Conservation (phyloP, 2,797 vertebrate genomes). For the Muscicapa comitata region DNA sequence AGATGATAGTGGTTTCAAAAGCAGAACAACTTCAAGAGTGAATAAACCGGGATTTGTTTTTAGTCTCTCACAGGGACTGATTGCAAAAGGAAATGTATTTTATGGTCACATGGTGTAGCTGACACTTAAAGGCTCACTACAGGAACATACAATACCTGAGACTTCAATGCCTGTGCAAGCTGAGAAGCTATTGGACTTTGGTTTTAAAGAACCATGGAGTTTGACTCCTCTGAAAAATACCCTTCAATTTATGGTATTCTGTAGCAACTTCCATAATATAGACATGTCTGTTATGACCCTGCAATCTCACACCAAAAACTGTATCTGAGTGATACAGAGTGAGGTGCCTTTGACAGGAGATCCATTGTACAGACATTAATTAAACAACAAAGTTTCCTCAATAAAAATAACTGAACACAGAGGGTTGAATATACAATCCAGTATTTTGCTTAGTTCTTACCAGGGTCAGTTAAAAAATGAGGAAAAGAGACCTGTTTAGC, state of each 20-base stretch:
- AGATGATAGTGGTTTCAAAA: not conserved
- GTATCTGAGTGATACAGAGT: not conserved
- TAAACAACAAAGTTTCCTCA: not conserved
- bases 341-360: not conserved
- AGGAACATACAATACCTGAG: not conserved
- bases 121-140: not conserved
- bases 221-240: not conserved
- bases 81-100: not conserved
- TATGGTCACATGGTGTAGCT: not conserved
- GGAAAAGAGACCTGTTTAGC: not conserved
- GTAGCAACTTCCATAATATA: not conserved
- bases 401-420: not conserved
- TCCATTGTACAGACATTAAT: not conserved
- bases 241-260: not conserved
- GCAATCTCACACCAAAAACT: not conserved
- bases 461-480: not conserved
- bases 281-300: not conserved
- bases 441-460: not conserved
- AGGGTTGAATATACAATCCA: not conserved
- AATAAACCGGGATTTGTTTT: not conserved
- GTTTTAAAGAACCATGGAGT: not conserved
- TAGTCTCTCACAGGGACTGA: not conserved
- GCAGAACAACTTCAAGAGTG: not conserved
- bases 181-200: not conserved
- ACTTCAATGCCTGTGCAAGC: not conserved